Evolutionary conservation across 1,140 invertebrate species (phyloP).

Genomic region (Caenorhabditis brenneri): DNA sequence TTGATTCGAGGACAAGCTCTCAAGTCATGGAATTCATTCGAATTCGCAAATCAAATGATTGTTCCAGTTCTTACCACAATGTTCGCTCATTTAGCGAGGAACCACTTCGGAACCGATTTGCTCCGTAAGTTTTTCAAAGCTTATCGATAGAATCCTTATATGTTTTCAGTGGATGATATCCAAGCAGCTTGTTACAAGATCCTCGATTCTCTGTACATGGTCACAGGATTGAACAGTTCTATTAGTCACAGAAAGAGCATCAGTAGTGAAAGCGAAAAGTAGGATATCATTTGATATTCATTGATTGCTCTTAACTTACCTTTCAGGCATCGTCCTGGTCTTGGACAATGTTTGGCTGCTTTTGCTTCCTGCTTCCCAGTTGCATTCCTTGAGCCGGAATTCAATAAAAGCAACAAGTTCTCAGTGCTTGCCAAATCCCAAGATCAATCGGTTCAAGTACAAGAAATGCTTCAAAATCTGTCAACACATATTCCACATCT

Average conservation of each 20-base stretch:
- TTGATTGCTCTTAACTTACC: neutral
- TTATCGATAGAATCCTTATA: neutral
- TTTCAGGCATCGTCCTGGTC: conserved; percentile 81
- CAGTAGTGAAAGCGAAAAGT: conserved; percentile 66
- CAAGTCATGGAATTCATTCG: conserved; percentile 78
- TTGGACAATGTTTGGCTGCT: conserved; percentile 91
- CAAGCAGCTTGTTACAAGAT: conserved; percentile 99
- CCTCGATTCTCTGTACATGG: conserved; percentile 86
- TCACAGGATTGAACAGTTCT: conserved; percentile 60
- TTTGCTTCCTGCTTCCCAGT: conserved; percentile 98
- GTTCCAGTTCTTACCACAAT: conserved; percentile 84
- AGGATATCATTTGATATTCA: conserved; percentile 6
- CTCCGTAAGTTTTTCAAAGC: conserved; percentile 77
- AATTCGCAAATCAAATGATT: conserved; percentile 71
- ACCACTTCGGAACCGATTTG: conserved; percentile 95
- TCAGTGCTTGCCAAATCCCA: conserved; percentile 91
- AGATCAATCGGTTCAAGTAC: conserved; percentile 89
- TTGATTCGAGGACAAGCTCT: conserved; percentile 93
- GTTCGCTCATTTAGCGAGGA: conserved; percentile 94
- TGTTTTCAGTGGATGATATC: conserved; percentile 90
- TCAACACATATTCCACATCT: conserved; percentile 91
- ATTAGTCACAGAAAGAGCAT: conserved; percentile 63
- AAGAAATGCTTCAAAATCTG: conserved; percentile 93
- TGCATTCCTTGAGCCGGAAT: conserved; percentile 92
- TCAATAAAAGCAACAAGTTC: conserved; percentile 95